Evolutionary conservation across 2,888 invertebrate genomes (phyloP).

Genomic region (Coleophora deauratella): DNA sequence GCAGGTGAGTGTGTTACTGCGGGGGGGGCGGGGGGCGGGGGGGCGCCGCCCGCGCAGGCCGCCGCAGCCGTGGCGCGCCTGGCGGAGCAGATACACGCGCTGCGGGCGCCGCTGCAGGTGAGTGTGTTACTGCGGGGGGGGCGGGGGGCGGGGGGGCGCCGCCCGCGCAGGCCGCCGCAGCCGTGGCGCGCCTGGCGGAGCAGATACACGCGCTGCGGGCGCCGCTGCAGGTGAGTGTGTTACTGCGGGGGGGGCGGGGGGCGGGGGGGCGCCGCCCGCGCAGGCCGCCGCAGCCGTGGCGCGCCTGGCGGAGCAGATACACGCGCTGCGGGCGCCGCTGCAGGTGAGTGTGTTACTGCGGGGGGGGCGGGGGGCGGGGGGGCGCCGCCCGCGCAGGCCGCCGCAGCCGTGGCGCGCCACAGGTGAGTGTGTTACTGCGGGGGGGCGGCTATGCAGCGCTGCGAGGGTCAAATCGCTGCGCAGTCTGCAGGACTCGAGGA

Average conservation of each 20-base stretch:
- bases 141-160: slow-evolving; percentile 75
- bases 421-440: slow-evolving; percentile 78
- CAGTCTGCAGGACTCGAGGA: slow-evolving; percentile 91
- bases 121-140: slow-evolving; percentile 79
- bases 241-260: slow-evolving; percentile 77
- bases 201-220: slow-evolving; percentile 86
- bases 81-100: slow-evolving; percentile 84
- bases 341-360: slow-evolving; percentile 77
- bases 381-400: slow-evolving; percentile 84
- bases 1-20: slow-evolving; percentile 76
- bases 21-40: slow-evolving; percentile 74
- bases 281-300: slow-evolving; percentile 91
- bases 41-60: slow-evolving; percentile 83
- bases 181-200: slow-evolving; percentile 87
- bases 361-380: slow-evolving; percentile 73
- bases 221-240: slow-evolving; percentile 74
- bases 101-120: slow-evolving; percentile 82
- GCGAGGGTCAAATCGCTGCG: slow-evolving; percentile 81
- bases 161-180: slow-evolving; percentile 87
- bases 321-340: slow-evolving; percentile 82
- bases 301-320: slow-evolving; percentile 86
- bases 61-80: slow-evolving; percentile 89
- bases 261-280: slow-evolving; percentile 80
- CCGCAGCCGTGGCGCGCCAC: slow-evolving; percentile 86
- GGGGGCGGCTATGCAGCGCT: slow-evolving; percentile 72